Conservation (phyloP, 2,113 vertebrate species). For the Syrrhaptes paradoxus region DNA sequence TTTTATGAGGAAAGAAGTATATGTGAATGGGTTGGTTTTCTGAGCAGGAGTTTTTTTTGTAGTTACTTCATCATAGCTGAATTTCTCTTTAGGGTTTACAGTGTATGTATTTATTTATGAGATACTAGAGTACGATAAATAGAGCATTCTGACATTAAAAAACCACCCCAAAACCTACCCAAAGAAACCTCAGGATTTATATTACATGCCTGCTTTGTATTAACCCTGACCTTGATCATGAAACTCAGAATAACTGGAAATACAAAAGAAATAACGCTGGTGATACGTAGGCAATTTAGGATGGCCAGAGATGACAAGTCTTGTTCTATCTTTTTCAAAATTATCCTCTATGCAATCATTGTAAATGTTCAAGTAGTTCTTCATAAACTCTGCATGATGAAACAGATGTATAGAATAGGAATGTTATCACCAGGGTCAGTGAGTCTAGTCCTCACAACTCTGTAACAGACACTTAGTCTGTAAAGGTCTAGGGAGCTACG, state of each 20-base stretch:
- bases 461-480: not conserved
- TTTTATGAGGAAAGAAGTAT: not conserved
- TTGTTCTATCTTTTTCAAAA: not conserved
- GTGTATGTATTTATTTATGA: conserved; percentile 70
- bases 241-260: not conserved
- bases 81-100: conserved; percentile 68
- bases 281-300: not conserved
- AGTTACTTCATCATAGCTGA: conserved; percentile 62
- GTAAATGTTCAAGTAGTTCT: not conserved
- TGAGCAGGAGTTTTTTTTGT: not conserved
- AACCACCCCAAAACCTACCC: not conserved
- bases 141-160: conserved; percentile 14
- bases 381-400: not conserved
- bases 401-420: not conserved
- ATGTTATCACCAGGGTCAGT: not conserved
- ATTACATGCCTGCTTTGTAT: conserved; percentile 32
- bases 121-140: conserved; percentile 64
- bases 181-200: conserved; percentile 14
- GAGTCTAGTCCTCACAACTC: not conserved
- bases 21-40: not conserved
- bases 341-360: not conserved
- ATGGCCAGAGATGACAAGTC: not conserved
- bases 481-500: not conserved
- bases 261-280: not conserved
- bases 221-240: conserved; percentile 29